Evolutionary conservation across 2,888 invertebrate genomes (phyloP).

Genomic region (Axea sp.): DNA sequence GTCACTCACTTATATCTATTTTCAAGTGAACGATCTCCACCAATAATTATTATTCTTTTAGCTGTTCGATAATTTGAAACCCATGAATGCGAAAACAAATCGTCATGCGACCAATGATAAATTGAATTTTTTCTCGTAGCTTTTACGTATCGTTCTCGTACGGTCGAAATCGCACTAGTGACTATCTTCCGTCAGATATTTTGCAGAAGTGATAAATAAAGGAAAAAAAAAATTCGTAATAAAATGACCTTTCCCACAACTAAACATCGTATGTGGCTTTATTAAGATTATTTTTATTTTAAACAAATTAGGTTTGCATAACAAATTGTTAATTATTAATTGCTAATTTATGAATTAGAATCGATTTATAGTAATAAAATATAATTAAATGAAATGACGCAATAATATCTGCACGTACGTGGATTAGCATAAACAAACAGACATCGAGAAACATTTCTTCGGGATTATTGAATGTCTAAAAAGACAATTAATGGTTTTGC

Average conservation of each 20-base stretch:
- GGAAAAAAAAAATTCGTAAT: constrained; percentile 50
- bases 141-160: constrained; percentile 18
- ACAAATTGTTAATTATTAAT: too few species aligned
- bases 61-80: constrained; percentile 31
- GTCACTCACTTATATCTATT: constrained; percentile 16
- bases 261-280: constrained; percentile 41
- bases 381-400: too few species aligned
- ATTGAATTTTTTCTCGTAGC: constrained; percentile 51
- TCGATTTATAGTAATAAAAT: too few species aligned
- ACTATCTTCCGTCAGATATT: constrained; percentile 49
- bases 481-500: constrained; percentile 33
- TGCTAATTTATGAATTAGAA: too few species aligned
- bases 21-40: constrained; percentile 16
- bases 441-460: constrained; percentile 13
- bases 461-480: constrained; percentile 36
- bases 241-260: constrained; percentile 38
- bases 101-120: constrained; percentile 41
- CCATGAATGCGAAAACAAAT: constrained; percentile 45
- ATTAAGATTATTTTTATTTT: constrained; percentile 38
- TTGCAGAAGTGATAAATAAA: constrained; percentile 42
- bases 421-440: constrained; percentile 25
- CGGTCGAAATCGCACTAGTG: constrained; percentile 24
- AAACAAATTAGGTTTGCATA: constrained; percentile 1
- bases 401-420: neutral
- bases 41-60: constrained; percentile 43